Conservation (phyloP, 2,888 invertebrate genomes). For the Frankliniella fusca region DNA sequence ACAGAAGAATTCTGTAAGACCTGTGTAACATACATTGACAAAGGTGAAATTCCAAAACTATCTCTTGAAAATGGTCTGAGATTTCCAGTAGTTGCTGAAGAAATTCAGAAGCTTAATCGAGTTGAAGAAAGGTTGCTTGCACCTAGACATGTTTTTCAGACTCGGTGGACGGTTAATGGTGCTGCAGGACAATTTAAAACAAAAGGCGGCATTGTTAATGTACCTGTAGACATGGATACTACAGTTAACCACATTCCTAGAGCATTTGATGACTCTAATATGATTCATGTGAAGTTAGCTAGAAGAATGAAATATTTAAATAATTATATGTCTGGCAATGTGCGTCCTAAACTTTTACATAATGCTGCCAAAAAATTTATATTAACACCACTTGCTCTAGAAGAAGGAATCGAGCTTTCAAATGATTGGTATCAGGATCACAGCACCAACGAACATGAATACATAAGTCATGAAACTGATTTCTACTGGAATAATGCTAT, state of each 20-base stretch:
- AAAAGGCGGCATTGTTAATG: slow-evolving; percentile 37
- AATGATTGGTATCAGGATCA: slow-evolving; percentile 30
- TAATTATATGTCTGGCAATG: slow-evolving; percentile 33
- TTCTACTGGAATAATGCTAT: background rate
- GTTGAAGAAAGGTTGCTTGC: slow-evolving; percentile 37
- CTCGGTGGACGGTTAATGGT: slow-evolving; percentile 34
- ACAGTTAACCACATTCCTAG: no score
- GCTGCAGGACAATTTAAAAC: slow-evolving; percentile 36
- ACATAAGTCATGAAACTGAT: background rate
- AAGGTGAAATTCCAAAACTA: slow-evolving; percentile 35
- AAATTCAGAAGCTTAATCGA: slow-evolving; percentile 34
- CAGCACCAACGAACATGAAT: slow-evolving; percentile 28
- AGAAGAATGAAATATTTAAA: slow-evolving; percentile 35
- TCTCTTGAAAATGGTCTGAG: slow-evolving; percentile 35
- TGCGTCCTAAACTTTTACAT: slow-evolving; percentile 34
- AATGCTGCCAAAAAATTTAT: slow-evolving; percentile 33
- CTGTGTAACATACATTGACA: slow-evolving; percentile 33
- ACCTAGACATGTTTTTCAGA: slow-evolving; percentile 36
- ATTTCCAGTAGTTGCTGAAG: slow-evolving; percentile 34
- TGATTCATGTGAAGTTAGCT: slow-evolving; percentile 36
- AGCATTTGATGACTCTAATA: no score
- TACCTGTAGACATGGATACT: no score
- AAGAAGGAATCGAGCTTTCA: slow-evolving; percentile 35
- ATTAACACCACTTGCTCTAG: slow-evolving; percentile 32
- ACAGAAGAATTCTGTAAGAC: slow-evolving; percentile 34